Percentiles rank a stretch among this genome's conserved stretches.
phyloP scores from a whole-genome alignment of 1,140 invertebrate species.

The Ruditapes philippinarum region DNA sequence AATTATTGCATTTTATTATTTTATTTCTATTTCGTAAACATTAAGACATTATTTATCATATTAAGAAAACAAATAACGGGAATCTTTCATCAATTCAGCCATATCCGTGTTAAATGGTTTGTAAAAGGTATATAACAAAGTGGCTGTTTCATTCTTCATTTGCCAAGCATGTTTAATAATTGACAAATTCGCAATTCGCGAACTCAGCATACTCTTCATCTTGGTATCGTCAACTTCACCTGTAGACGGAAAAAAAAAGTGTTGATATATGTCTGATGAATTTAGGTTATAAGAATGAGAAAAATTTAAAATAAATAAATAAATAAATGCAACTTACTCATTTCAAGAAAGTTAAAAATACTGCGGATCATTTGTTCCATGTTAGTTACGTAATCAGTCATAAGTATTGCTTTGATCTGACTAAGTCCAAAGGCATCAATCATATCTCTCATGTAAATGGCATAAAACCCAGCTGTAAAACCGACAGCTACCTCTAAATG shows the following conservation, averaged over 20 bases:
- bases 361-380: neutral
- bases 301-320: no score
- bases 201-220: no score
- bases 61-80: neutral
- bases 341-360: neutral
- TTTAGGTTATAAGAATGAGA: no score
- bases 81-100: neutral
- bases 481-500: neutral
- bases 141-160: neutral
- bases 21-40: no score
- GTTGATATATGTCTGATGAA: no score
- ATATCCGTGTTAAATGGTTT: neutral
- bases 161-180: neutral
- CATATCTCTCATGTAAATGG: neutral
- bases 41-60: no score
- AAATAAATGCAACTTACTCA: conserved; percentile 41
- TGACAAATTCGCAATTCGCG: no score
- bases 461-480: neutral
- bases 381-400: neutral
- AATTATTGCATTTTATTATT: no score
- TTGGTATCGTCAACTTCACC: no score
- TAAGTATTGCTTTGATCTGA: neutral
- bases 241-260: no score
- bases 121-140: neutral
- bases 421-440: neutral